These are phyloP conservation scores for Tinea trinotella DNA, from an alignment of 2,888 invertebrate species.

Conservation along the genomic window DNA sequence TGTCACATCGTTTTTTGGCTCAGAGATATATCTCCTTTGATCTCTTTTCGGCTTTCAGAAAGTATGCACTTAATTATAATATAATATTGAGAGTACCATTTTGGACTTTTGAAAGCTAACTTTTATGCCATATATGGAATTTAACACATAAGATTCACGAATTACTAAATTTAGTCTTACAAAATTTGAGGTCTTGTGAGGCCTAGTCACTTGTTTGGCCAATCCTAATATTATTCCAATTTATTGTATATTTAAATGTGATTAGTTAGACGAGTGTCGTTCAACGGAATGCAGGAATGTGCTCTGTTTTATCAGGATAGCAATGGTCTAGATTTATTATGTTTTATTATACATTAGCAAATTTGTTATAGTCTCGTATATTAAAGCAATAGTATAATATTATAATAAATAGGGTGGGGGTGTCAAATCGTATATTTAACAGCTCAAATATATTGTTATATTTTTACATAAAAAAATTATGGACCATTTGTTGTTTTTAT, in stretches of 20 bases:
- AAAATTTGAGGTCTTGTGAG: constrained; percentile 61
- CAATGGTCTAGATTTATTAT: constrained; percentile 70
- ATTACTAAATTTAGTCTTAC: constrained; percentile 72
- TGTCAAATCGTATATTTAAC: constrained; percentile 68
- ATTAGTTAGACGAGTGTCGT: constrained; percentile 47
- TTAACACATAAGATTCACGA: constrained; percentile 71
- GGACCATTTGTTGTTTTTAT: constrained; percentile 67
- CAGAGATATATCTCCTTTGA: constrained; percentile 71
- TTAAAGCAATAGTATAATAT: constrained; percentile 70
- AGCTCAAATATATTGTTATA: constrained; percentile 56
- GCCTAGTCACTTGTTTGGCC: constrained; percentile 72
- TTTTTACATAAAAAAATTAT: constrained; percentile 65
- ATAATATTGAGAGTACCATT: constrained; percentile 57
- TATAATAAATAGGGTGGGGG: constrained; percentile 66
- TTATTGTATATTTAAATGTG: constrained; percentile 67
- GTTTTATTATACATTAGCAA: constrained; percentile 65
- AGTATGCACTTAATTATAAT: constrained; percentile 65
- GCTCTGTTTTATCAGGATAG: constrained; percentile 67
- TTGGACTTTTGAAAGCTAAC: constrained; percentile 71
- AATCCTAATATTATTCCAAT: constrained; percentile 71
- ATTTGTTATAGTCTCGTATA: constrained; percentile 68
- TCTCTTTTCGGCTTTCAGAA: constrained; percentile 72
- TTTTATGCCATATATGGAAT: constrained; percentile 72
- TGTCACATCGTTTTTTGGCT: constrained; percentile 68
- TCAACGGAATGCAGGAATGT: constrained; percentile 69